These are phyloP conservation scores for Salminus brasiliensis DNA, from an alignment of 2,113 vertebrate genomes.

Conservation along the genomic window DNA sequence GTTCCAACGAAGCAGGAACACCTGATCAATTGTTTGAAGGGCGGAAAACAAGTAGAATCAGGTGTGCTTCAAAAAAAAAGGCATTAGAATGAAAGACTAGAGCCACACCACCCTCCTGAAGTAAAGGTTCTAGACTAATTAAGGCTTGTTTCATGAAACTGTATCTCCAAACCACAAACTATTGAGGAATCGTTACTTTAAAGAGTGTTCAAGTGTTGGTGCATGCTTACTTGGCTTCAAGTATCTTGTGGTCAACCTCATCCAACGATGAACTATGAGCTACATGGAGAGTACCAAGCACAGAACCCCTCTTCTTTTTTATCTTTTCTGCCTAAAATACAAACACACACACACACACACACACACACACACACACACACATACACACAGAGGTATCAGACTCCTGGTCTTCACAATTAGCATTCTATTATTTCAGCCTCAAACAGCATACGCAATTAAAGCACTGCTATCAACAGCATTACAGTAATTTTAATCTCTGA, in stretches of 20 bases:
- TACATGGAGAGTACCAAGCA: constrained; percentile 96
- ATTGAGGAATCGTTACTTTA: not conserved
- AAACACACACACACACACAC: constrained; percentile 13
- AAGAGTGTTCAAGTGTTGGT: constrained; percentile 8
- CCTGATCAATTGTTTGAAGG: no score
- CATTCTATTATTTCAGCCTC: constrained; percentile 6
- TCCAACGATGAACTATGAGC: constrained; percentile 98
- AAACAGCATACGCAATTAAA: not conserved
- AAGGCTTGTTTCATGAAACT: no score
- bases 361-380: constrained; percentile 12
- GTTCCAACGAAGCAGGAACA: no score
- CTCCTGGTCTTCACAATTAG: not conserved
- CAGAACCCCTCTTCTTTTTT: constrained; percentile 94
- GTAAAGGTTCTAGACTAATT: no score
- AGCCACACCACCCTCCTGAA: no score
- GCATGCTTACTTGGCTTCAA: constrained; percentile 93
- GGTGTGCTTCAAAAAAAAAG: no score
- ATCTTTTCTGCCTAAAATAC: constrained; percentile 93
- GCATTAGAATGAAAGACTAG: no score
- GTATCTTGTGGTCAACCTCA: constrained; percentile 99
- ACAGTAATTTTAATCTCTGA: not conserved
- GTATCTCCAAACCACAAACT: not conserved
- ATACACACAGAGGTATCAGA: not conserved
- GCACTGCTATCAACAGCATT: not conserved
- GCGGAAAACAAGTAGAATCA: no score